Evolutionary conservation across 2,797 vertebrate species (phyloP).

Genomic region (Pipistrellus kuhlii): DNA sequence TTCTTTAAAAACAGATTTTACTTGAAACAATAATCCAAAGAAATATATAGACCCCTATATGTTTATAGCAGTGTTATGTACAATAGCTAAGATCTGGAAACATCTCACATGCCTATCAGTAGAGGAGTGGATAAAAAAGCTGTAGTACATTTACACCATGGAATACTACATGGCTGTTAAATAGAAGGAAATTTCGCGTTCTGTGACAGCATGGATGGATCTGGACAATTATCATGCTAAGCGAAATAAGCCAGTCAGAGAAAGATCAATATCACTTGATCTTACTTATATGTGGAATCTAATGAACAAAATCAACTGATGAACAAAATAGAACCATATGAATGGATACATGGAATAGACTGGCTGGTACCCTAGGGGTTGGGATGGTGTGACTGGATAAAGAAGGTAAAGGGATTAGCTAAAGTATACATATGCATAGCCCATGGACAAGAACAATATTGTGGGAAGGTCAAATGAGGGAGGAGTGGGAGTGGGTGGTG

Average conservation of each 20-base stretch:
- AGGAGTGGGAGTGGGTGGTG: neutral
- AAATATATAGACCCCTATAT: neutral
- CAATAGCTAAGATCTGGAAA: neutral
- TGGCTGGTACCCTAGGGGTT: neutral
- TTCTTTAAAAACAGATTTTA: neutral
- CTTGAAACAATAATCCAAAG: neutral
- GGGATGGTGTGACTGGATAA: neutral
- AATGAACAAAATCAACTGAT: neutral
- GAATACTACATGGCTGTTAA: neutral
- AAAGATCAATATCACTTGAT: neutral
- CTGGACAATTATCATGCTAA: neutral
- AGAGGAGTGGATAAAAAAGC: neutral
- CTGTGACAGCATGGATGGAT: neutral
- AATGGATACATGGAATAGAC: neutral
- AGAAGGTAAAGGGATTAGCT: neutral
- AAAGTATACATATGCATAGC: neutral
- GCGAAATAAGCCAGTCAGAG: neutral
- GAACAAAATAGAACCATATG: neutral
- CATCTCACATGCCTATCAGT: neutral
- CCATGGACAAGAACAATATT: neutral
- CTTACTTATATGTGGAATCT: neutral
- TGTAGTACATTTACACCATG: neutral
- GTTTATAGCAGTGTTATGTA: neutral
- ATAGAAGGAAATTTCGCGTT: neutral
- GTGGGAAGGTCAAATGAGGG: neutral